Base-by-base conservation (phyloP, 2,888 invertebrate species). In the Athetis lepigone region DNA sequence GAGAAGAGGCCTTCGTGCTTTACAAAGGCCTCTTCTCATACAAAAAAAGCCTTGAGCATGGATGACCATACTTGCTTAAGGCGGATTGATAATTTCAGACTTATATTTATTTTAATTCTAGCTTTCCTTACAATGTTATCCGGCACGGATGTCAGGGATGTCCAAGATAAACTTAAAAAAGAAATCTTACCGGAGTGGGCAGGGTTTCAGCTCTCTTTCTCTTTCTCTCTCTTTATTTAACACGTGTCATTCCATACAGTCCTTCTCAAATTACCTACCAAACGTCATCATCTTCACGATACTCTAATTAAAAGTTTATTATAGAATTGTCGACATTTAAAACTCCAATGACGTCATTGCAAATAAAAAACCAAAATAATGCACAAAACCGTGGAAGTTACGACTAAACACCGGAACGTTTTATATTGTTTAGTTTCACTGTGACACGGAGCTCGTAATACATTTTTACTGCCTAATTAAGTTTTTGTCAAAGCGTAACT, bases 401-500 rank as follows among this genome's bases (percentile, higher is more conserved):
- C 82, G 86, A 88, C 85, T 81, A 63, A 71, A 77, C 76, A 79
- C 77, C 75, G 75, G 72, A 36, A 56, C 69, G 70, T 87, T 90
- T 91, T 88, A 89, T 89, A 86, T 88, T 91, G 90, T 92, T 91
- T 88, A 85, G 83, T 81, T 85, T 83, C 64, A 79, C 87, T 92
- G 93, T 92, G 94, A 93, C 94, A 93, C 77, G 84, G 59, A 77
- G 90, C 85, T 90, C 92, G 90, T 92, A 90, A 72, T 85, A 77
- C 74, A 74, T 81, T 89, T 62, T 93, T 91, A 92, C 84, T 83
- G 75, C 82, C 85, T 85, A 85, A 89, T 93, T 88, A 93, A 93
- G 86, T 93, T 94, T 94, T 93, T 94, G 94, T 93, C 94, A 94
- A 94, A 94, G 94, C 87, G 79, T 83, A 81, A 86, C 82, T 80